Base-by-base conservation (phyloP, 2,113 vertebrate species). In the Clupea harengus region DNA sequence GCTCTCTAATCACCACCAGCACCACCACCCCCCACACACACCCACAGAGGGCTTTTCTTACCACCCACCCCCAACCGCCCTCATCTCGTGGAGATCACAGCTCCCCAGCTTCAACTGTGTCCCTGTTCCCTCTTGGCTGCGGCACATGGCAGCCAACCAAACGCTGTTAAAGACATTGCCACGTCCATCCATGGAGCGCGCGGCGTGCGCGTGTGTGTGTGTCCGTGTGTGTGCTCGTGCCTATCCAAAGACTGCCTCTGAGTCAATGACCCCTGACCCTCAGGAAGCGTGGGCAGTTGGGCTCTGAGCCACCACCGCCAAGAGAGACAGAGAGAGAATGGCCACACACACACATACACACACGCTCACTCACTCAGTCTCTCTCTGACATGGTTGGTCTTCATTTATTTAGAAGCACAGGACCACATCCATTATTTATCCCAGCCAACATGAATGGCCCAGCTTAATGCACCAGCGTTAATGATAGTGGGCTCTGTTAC, bases 401-500 rank as follows among this genome's bases (percentile, higher is more conserved):
- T 94, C 89, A 93, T 93, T 95, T 94, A 93, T 93, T 92, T 91
- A 93, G 90, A 91, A 88, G 91, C 81, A 89, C 90, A 91, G 88
- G 92, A 90, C 91, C 89, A 91, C 91, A 94, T 94, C 91, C 89
- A 93, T 94, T 94, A 94, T 94, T 94, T 93, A 93, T 92, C 91
- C 91, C 90, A 92, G 89, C 90, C 87, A 87, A 91, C 93, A 92
- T 91, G 90, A 90, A 85, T 89, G 86, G 89, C 84, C 89, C 83
- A 85, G 84, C 85, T 88, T 93, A 94, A 92, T 92, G 91, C 90
- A 93, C 88, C 84, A 60, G 11, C 46, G 72, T 28, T 80, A 54
- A 39, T 28, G 49, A 46, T n/a, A n/a, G 20, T 75, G n/a, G 20
- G 82, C 45, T 83, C 20, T 82, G 46, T 25, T 47, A 67, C 83